phyloP scores from a whole-genome alignment of 2,113 vertebrate genomes.

The Rattus norvegicus region DNA sequence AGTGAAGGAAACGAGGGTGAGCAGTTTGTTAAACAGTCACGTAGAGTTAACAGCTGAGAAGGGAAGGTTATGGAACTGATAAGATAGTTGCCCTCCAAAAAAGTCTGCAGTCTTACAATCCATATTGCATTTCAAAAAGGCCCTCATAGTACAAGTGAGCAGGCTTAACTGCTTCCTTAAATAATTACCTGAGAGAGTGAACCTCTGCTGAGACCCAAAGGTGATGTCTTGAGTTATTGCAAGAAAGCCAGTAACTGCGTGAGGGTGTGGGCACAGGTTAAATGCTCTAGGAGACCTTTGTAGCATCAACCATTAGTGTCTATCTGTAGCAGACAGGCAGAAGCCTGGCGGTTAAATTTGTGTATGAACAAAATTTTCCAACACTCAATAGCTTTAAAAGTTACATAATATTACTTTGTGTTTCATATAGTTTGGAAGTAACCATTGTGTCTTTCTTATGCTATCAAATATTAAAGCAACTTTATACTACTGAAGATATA shows the following conservation, averaged over 20 bases:
- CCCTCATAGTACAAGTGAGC: slow-evolving; percentile 11
- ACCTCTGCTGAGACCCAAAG: neutral
- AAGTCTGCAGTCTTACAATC: neutral
- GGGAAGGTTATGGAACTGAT: neutral
- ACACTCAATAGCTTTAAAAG: neutral
- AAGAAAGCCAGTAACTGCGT: neutral
- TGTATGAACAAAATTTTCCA: neutral
- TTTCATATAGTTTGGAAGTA: neutral
- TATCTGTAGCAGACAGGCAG: neutral
- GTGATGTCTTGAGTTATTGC: slow-evolving; percentile 15
- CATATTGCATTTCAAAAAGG: slow-evolving; percentile 4
- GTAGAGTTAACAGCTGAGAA: neutral
- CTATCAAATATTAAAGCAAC: neutral
- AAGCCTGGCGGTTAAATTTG: slow-evolving; percentile 12
- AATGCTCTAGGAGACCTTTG: slow-evolving; percentile 36
- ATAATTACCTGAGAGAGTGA: slow-evolving; percentile 33
- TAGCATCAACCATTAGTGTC: slow-evolving; percentile 30
- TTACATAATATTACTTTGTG: slow-evolving; percentile 10
- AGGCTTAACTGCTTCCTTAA: slow-evolving; percentile 44
- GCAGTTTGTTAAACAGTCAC: neutral
- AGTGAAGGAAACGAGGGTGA: neutral
- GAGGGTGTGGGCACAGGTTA: slow-evolving; percentile 36
- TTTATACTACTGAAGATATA: neutral
- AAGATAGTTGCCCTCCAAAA: neutral
- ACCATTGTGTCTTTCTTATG: neutral